phyloP scores from a whole-genome alignment of 2,113 vertebrate genomes.

The Centropus unirufus region DNA sequence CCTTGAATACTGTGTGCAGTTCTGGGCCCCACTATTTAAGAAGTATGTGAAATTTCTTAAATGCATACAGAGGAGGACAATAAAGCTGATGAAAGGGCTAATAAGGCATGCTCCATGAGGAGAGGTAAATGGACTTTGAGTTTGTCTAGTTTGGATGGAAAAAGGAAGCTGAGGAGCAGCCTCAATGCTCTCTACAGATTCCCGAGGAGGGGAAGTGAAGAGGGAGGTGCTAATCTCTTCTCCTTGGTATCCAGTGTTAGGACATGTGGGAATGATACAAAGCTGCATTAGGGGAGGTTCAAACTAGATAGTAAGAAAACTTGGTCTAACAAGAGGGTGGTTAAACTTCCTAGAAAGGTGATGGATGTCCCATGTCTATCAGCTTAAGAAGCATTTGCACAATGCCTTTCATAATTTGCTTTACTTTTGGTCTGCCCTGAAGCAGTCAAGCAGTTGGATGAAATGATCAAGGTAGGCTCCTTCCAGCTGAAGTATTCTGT shows the following conservation, averaged over 20 bases:
- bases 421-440: background rate
- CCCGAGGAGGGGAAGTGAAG: background rate
- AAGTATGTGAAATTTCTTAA: background rate
- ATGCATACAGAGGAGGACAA: too few species aligned
- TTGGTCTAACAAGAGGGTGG: background rate
- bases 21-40: background rate
- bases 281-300: background rate
- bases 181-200: background rate
- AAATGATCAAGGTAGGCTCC: background rate
- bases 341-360: background rate
- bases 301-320: background rate
- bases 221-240: background rate
- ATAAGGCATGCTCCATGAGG: background rate
- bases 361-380: background rate
- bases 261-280: rapidly evolving
- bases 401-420: background rate
- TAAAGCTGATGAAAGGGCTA: too few species aligned
- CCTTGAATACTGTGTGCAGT: rapidly evolving
- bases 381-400: background rate
- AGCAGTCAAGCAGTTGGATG: background rate
- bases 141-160: background rate
- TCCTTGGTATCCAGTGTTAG: background rate
- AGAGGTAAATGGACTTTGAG: rapidly evolving
- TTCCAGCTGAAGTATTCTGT: background rate
- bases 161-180: background rate